Base-by-base conservation (phyloP, 2,113 vertebrate species). In the Steatornis caripensis region DNA sequence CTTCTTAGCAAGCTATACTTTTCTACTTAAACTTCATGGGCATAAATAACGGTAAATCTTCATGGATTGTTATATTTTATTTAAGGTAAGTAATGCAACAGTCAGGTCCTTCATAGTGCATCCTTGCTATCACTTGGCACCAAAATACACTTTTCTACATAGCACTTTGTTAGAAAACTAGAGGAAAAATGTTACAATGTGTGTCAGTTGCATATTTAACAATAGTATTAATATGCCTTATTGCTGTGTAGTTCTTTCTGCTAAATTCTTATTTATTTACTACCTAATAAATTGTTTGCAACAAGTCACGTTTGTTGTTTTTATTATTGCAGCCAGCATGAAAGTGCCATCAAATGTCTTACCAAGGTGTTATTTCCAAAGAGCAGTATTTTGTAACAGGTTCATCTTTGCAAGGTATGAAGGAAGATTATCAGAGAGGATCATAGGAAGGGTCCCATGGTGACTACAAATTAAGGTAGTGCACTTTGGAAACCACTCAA, bases 241-340 rank as follows among this genome's bases (percentile, higher is more conserved):
- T 19, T 85, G 76, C 80, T 92, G 43, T 96, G 51, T 66, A 87
- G 80, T 84, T 69, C 57, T 94, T 94, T 95, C 89, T 85, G 84
- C 72, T 84, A 77, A 72, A 54, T 76, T 92, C 57, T 37, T 96
- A 96, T 93, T 97, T 97, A 96, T 96, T 96, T 93, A 30, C 37
- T 74, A 36, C 41, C 39, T 83, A 96, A 97, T 97, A 96, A 97
- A 96, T 66, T 22, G 72, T 90, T 95, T 91, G 81, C 77, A 88
- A 81, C 34, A 80, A 84, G 37, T 81, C 29, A 16, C 3, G 30
- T 57, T 78, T 78, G n/a, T 34, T 91, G 69, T 37, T 92, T 84
- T 77, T 62, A 26, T 89, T 93, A 66, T 15, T 78, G 46, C 69
- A 61, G 30, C 34, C 45, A 61, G 36, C 11, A 16, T 36, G 19